Conservation (phyloP, 2,797 vertebrate genomes). For the Huso huso region DNA sequence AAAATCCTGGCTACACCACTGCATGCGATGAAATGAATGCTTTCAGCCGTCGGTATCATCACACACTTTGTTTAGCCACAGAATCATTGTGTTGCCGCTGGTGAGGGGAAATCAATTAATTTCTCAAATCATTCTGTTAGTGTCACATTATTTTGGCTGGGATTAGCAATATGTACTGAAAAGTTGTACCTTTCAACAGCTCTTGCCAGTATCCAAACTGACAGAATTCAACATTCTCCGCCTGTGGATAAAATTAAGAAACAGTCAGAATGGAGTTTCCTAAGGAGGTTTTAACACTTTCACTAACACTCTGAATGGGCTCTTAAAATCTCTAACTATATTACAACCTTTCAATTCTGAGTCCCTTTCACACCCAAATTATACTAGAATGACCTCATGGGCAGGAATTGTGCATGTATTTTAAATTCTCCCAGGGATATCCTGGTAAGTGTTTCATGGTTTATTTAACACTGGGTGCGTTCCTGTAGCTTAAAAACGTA, state of each 20-base stretch:
- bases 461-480: no score
- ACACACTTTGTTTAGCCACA: constrained; percentile 23
- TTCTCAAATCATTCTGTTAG: constrained; percentile 45
- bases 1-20: not conserved
- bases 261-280: constrained; percentile 27
- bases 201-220: constrained; percentile 30
- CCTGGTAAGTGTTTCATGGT: no score
- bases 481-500: no score
- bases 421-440: constrained; percentile 49
- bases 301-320: constrained; percentile 32
- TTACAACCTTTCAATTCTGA: constrained; percentile 8
- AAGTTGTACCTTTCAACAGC: constrained; percentile 35
- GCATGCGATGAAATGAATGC: constrained; percentile 6
- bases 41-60: constrained; percentile 11
- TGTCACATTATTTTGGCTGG: constrained; percentile 50
- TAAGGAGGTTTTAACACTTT: constrained; percentile 40
- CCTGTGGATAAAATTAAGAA: constrained; percentile 24
- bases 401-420: constrained; percentile 47
- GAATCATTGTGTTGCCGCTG: constrained; percentile 38
- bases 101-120: constrained; percentile 61
- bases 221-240: constrained; percentile 34
- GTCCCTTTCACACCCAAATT: constrained; percentile 28
- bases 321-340: constrained; percentile 24
- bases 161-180: constrained; percentile 28
- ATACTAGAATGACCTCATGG: constrained; percentile 40